Evolutionary conservation across 1,140 invertebrate species (phyloP), one percentile per base, ranked within the genome.

Genomic region (Littorina saxatilis): DNA sequence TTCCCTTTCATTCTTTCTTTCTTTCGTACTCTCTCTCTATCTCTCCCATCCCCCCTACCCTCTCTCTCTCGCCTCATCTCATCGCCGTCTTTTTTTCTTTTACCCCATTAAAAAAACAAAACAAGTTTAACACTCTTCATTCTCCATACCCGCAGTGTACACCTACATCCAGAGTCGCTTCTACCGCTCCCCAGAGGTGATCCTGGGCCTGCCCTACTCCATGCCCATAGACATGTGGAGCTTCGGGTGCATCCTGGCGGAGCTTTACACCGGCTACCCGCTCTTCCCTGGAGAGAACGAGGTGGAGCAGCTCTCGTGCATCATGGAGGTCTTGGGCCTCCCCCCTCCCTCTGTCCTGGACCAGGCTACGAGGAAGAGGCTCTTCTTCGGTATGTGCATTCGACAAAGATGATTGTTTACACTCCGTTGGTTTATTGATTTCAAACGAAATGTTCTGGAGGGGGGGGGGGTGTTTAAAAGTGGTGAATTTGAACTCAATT

Each of bases 191-290:
- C 92, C 92, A 23, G 92, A 93, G 81, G 91, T 93, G 0, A 92
- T 93, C 37, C 87, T 93, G 11, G 91, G 92, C 11, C 78, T 92
- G 70, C 95, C 96, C 86, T 99, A 99, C 93, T 98, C 98, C n/a
- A 98, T 98, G 95, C 96, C 98, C 20, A 99, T 99, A 83, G 92
- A 93, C 83, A 93, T 93, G 92, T 93, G 92, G 91, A 92, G 96
- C 80, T 93, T 99, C 70, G 99, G 99, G 0, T 99, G 98, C 92
- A 99, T 99, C 90, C 93, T 99, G 74, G 98, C 98, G 17, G 98
- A 99, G 93, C 94, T 99, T 9, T 94, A 96, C 88, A 80, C 84
- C 61, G 92, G 92, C 1, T 90, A 92, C 80, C 92, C 92, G 11
- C 82, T 93, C 32, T 93, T 92, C 84, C 92, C 92, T 11, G 92